These are phyloP conservation scores for Apistogramma diplotaenia DNA, from an alignment of 2,113 vertebrate genomes.

Conservation along the genomic window DNA sequence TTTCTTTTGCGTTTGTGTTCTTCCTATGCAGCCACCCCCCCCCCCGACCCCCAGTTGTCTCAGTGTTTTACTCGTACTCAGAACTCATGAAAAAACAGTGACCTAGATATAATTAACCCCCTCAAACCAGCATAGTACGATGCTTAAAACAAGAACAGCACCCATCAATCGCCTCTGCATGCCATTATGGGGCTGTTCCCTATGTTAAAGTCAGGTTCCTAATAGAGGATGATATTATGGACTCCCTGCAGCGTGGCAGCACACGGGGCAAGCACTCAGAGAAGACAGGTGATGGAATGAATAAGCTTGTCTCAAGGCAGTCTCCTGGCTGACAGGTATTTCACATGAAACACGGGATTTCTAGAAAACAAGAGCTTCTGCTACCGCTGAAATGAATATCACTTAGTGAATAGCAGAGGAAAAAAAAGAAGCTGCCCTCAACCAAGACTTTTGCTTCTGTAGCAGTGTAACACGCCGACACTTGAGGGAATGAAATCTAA, in stretches of 20 bases:
- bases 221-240: slow-evolving; percentile 36
- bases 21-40: background rate
- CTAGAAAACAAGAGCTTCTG: slow-evolving; percentile 14
- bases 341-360: slow-evolving; percentile 33
- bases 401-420: background rate
- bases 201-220: slow-evolving; percentile 23
- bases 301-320: slow-evolving; percentile 53
- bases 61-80: slow-evolving; percentile 32
- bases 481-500: slow-evolving; percentile 6
- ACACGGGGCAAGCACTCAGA: slow-evolving; percentile 3
- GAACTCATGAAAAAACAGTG: slow-evolving; percentile 57
- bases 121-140: slow-evolving; percentile 42
- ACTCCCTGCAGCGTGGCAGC: slow-evolving; percentile 19
- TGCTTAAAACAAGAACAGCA: slow-evolving; percentile 33
- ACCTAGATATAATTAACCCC: slow-evolving; percentile 72
- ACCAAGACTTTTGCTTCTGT: slow-evolving; percentile 5
- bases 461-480: background rate
- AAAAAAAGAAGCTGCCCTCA: background rate
- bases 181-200: slow-evolving; percentile 29
- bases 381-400: slow-evolving; percentile 2
- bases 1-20: slow-evolving; percentile 9
- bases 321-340: slow-evolving; percentile 51
- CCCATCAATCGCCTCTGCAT: slow-evolving; percentile 39
- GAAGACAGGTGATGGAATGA: slow-evolving; percentile 52
- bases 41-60: background rate